Base-by-base conservation (phyloP, 2,113 vertebrate genomes). In the Eupsittula cactorum region DNA sequence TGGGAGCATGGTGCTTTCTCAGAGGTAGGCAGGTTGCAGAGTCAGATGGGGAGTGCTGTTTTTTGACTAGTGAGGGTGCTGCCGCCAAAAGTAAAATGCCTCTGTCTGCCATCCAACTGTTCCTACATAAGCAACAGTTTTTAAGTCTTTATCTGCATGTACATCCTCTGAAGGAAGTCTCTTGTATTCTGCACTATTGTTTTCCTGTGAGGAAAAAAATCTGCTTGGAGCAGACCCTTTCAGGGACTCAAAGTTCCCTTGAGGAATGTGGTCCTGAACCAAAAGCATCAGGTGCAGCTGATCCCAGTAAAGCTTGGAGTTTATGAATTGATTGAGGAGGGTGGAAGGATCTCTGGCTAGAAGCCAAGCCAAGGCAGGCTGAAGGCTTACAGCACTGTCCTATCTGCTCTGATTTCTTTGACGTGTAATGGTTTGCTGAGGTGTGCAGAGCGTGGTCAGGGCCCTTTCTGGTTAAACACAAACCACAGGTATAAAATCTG, bases 241-340 rank as follows among this genome's bases (percentile, higher is more conserved):
- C 60, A 41, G 55, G 57, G 55, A 95, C 86, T 92, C 44, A 37
- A 12, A 86, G 76, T 16, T 88, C 79, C 47, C 82, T 70, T 5
- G 19, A 93, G 88, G 90, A 92, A 92, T 93, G 88, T 0, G 0
- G 81, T 80, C 42, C 73, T 71, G 78, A 86, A 65, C 80, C 35
- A 44, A 84, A 75, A 74, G 59, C 0, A 1, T 90, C 95, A 96
- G 96, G 96, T 93, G 95, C 95, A 92, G 88, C 92, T 92, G 92
- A 95, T 94, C 86, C 73, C 25, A 2, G 50, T 37, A 75, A 91
- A 95, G 49, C 88, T 86, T 2, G 0, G 74, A 63, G 89, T 47
- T 93, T 92, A 88, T 88, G 39, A 77, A 25, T 9, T 0, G 13
- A 69, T 47, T 2, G 7, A 11, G 20, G 50, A 81, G 27, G 8